phyloP scores from a whole-genome alignment of 2,888 invertebrate genomes.

The Nemotelus pantherinus region DNA sequence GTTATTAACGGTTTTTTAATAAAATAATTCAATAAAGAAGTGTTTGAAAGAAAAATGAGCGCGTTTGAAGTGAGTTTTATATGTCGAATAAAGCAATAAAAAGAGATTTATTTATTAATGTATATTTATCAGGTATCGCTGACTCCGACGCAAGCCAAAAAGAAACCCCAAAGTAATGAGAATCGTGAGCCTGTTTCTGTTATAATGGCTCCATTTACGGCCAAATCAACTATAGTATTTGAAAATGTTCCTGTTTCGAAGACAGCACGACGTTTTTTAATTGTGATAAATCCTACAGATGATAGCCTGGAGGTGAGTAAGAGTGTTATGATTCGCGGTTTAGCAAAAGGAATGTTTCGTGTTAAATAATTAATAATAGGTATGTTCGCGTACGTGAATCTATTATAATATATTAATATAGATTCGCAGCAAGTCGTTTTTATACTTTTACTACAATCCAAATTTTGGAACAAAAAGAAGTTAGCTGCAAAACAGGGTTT shows the following conservation, averaged over 20 bases:
- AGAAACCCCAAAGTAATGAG: slow-evolving; percentile 60
- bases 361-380: not conserved
- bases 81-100: not conserved
- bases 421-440: too few species aligned
- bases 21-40: not conserved
- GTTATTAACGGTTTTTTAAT: slow-evolving; percentile 22
- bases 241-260: slow-evolving; percentile 72
- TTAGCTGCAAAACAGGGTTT: too few species aligned
- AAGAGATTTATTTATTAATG: not conserved
- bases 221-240: slow-evolving; percentile 74
- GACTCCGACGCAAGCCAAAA: slow-evolving; percentile 61
- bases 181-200: slow-evolving; percentile 64
- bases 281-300: slow-evolving; percentile 70
- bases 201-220: slow-evolving; percentile 73
- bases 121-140: slow-evolving; percentile 57
- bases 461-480: too few species aligned
- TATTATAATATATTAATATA: too few species aligned
- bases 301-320: slow-evolving; percentile 64
- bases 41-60: slow-evolving; percentile 57
- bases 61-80: slow-evolving; percentile 60
- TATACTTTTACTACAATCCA: too few species aligned
- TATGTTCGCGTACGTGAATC: too few species aligned
- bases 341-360: too few species aligned
- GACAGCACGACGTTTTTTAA: slow-evolving; percentile 67
- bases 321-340: too few species aligned